Evolutionary conservation across 2,113 vertebrate genomes (phyloP).

Genomic region (Actinemys pallida): DNA sequence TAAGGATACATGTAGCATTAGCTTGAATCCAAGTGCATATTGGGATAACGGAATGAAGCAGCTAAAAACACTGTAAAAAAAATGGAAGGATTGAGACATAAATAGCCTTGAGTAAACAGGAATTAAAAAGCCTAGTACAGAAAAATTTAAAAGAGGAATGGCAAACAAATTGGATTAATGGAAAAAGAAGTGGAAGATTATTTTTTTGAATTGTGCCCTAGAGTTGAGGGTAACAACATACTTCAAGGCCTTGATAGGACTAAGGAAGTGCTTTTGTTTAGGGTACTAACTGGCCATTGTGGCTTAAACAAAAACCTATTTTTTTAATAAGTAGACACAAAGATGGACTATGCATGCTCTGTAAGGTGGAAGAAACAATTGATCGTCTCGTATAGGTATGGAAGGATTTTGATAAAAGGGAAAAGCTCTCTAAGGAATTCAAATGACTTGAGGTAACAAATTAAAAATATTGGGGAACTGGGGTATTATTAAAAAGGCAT

Average conservation of each 20-base stretch:
- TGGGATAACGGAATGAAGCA: neutral
- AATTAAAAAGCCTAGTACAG: neutral
- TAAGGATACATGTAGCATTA: neutral
- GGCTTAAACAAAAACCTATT: neutral
- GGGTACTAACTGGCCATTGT: neutral
- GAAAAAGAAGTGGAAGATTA: neutral
- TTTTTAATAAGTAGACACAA: neutral
- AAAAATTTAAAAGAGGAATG: neutral
- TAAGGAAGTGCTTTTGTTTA: neutral
- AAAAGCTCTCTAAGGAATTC: neutral
- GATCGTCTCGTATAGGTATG: neutral
- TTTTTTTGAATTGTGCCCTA: neutral
- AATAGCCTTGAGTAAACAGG: neutral
- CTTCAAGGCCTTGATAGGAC: neutral
- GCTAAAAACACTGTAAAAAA: neutral
- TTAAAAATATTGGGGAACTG: neutral
- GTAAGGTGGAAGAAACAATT: neutral
- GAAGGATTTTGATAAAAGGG: neutral
- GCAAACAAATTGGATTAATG: neutral
- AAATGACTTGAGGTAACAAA: neutral
- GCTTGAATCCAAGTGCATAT: neutral
- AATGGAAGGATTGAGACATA: neutral
- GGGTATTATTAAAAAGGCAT: neutral
- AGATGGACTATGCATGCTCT: neutral
- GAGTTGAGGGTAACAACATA: neutral